These are phyloP conservation scores for Xenopus petersii DNA, from an alignment of 2,797 vertebrate genomes.

Conservation along the genomic window DNA sequence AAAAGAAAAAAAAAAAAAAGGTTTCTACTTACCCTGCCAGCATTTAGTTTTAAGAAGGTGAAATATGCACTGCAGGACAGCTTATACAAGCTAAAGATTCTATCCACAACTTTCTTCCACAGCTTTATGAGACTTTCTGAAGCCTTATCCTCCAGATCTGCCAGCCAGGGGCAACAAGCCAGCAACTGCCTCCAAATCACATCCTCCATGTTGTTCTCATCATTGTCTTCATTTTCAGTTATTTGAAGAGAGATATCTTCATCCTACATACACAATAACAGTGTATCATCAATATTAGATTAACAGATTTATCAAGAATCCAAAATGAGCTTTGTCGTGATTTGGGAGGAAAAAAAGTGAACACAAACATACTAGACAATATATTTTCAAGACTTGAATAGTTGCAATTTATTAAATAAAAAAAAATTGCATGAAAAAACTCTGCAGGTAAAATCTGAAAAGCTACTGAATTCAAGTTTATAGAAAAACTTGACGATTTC, in stretches of 20 bases:
- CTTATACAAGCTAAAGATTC: conserved; percentile 94
- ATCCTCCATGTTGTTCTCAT: conserved; percentile 94
- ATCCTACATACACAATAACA: conserved; percentile 69
- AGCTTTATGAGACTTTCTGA: conserved; percentile 90
- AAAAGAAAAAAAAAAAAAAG: too few species aligned
- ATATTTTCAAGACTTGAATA: too few species aligned
- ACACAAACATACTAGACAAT: too few species aligned
- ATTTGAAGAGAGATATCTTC: conserved; percentile 95
- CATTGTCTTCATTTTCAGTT: conserved; percentile 83
- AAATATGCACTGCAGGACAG: conserved; percentile 96
- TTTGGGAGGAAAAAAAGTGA: too few species aligned
- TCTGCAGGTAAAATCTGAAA: too few species aligned
- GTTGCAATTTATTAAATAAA: too few species aligned
- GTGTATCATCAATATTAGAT: too few species aligned
- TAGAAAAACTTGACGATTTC: too few species aligned
- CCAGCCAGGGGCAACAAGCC: conserved; percentile 87
- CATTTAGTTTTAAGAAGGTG: conserved; percentile 95
- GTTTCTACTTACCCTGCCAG: conserved; percentile 78
- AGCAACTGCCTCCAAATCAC: conserved; percentile 92
- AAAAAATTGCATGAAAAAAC: too few species aligned
- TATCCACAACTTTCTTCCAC: conserved; percentile 90
- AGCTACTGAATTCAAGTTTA: too few species aligned
- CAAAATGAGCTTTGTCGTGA: too few species aligned
- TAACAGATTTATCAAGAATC: not conserved
- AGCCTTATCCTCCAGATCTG: conserved; percentile 81